Evolutionary conservation across 2,888 invertebrate species (phyloP), one percentile per base, ranked within the genome.

Genomic region (Drosophila neonasuta): DNA sequence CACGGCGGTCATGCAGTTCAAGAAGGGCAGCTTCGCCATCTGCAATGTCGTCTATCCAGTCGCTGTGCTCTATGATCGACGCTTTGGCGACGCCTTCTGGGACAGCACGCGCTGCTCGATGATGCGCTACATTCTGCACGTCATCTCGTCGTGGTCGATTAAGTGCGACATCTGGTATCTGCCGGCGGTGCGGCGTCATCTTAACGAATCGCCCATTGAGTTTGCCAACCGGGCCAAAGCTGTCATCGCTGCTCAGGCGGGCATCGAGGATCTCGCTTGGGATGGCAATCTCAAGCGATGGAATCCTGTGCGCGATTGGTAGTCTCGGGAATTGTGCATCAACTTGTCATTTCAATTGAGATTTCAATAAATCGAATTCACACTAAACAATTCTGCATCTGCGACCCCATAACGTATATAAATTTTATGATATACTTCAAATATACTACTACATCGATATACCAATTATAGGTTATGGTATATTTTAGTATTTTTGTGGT

Each of bases 1-100:
- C 91, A 99, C 99, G 0, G 97, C 98, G 0, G 99, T 99, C 1
- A 99, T 99, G 99, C 98, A 98, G 92, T 99, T 99, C 92, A 99
- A 99, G 91, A 99, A 99, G 91, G 99, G 99, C 10, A 97, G 97
- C 90, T 99, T 99, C 90, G 99, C 99, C 92, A 97, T 98, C 6
- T 97, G 96, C 8, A 95, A 97, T 60, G 94, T 96, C 9, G 96
- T 99, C 74, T 98, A 98, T 91, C 99, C 99, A 0, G 98, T 98
- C 2, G 99, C 99, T 10, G 97, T 99, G 83, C 99, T 98, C 93
- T 93, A 72, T 90, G 96, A 79, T 39, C 67, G 81, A 0, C 79
- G 79, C 2, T 81, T 71, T 29, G 81, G 87, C 0, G 87, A 81
- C 10, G 79, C 85, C 59, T 81, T 71, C 46, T 81, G 87, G 81